These are phyloP conservation scores for Dreissena polymorpha DNA, from an alignment of 1,140 invertebrate species.

Conservation along the genomic window DNA sequence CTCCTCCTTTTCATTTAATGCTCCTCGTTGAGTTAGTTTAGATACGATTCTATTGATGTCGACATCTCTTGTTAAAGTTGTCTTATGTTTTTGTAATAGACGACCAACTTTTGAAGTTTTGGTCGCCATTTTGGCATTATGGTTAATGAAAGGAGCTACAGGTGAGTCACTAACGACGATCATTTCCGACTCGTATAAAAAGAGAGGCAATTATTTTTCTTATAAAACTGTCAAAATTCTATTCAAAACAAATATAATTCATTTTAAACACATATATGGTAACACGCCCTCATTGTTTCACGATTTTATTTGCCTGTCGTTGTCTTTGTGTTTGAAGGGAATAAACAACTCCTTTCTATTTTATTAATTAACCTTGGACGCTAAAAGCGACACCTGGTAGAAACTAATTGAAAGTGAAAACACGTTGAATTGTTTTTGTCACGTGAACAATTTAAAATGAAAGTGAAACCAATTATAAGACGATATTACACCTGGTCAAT, in stretches of 20 bases:
- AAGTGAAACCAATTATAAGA: conserved; percentile 22
- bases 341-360: conserved; percentile 14
- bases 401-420: conserved; percentile 40
- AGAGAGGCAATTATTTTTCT: not conserved
- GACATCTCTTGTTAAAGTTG: conserved; percentile 38
- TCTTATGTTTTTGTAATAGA: conserved; percentile 49
- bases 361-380: conserved; percentile 47
- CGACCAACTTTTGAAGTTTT: conserved; percentile 47
- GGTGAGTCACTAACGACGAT: conserved; percentile 13
- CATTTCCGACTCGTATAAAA: conserved; percentile 11
- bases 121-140: conserved; percentile 50
- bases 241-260: not conserved
- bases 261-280: too few species aligned
- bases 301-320: not conserved
- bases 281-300: not conserved
- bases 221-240: not conserved
- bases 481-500: too few species aligned
- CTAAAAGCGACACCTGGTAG: conserved; percentile 47
- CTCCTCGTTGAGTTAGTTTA: conserved; percentile 36
- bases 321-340: not conserved
- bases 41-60: conserved; percentile 42
- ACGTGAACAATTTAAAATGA: conserved; percentile 35
- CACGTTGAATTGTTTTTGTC: conserved; percentile 55
- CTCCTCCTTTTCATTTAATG: conserved; percentile 46
- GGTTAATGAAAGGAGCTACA: conserved; percentile 26